phyloP scores from a whole-genome alignment of 1,140 invertebrate genomes.

The Mamestra configurata region DNA sequence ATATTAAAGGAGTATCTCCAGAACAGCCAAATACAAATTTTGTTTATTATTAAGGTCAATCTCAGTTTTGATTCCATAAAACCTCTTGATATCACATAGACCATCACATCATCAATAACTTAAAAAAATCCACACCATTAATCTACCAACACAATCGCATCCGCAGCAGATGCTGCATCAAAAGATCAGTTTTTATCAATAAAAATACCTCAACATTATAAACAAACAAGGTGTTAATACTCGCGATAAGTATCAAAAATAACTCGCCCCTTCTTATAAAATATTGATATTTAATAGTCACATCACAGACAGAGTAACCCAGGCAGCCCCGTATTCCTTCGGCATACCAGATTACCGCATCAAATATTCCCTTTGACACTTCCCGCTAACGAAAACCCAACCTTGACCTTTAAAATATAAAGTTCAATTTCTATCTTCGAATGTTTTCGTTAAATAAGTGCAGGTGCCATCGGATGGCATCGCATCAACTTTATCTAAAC shows the following conservation, averaged over 20 bases:
- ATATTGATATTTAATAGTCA: constrained; percentile 86
- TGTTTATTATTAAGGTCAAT: too few relatives aligned
- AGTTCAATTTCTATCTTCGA: constrained; percentile 31
- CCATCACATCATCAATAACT: constrained; percentile 60
- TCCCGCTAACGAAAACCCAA: constrained; percentile 51
- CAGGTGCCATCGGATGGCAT: constrained; percentile 79
- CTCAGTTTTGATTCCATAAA: neutral
- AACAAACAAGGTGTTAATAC: constrained; percentile 86
- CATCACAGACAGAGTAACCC: constrained; percentile 80
- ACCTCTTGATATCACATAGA: constrained; percentile 2
- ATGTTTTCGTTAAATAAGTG: constrained; percentile 65
- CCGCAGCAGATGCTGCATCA: constrained; percentile 74
- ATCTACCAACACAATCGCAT: constrained; percentile 74
- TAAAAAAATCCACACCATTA: constrained; percentile 64
- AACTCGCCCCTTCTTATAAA: constrained; percentile 80
- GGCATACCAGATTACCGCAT: constrained; percentile 85
- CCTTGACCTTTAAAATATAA: constrained; percentile 41
- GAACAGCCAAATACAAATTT: too few relatives aligned
- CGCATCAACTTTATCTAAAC: constrained; percentile 80
- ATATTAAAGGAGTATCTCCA: too few relatives aligned
- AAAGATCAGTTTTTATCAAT: constrained; percentile 67
- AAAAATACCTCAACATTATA: constrained; percentile 72
- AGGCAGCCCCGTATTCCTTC: constrained; percentile 80
- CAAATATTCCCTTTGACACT: constrained; percentile 77
- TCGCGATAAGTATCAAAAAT: constrained; percentile 76